A percentile compares a stretch with the other conserved stretches of the same genome.
Conservation (phyloP, 2,888 invertebrate genomes). For the Nowickia ferox region DNA sequence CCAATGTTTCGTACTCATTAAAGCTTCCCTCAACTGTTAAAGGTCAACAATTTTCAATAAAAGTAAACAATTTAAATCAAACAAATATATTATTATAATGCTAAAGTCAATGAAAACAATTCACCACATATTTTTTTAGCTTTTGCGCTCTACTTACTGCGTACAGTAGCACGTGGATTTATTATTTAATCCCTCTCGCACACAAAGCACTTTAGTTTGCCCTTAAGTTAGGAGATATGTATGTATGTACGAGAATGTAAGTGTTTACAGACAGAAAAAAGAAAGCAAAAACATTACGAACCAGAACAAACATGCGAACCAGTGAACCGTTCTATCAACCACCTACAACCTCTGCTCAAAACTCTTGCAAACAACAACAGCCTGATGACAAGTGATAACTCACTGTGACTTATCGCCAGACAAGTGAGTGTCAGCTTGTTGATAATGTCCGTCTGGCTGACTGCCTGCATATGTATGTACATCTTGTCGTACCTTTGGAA, state of each 20-base stretch:
- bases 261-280: background rate
- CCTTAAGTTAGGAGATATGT: too few relatives aligned
- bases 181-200: slow-evolving; percentile 61
- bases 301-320: slow-evolving; percentile 30
- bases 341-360: slow-evolving; percentile 54
- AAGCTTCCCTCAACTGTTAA: background rate
- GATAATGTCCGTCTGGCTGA: slow-evolving; percentile 41
- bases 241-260: too few relatives aligned
- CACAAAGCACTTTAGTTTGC: slow-evolving; percentile 28
- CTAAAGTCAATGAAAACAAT: slow-evolving; percentile 26
- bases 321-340: slow-evolving; percentile 46
- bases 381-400: slow-evolving; percentile 64
- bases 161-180: slow-evolving; percentile 70
- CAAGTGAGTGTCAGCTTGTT: slow-evolving; percentile 67
- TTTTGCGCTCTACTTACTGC: slow-evolving; percentile 57
- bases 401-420: slow-evolving; percentile 62
- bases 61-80: background rate
- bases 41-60: background rate
- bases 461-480: background rate
- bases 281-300: background rate
- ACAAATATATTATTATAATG: background rate
- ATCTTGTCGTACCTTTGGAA: slow-evolving; percentile 8
- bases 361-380: slow-evolving; percentile 34
- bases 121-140: background rate
- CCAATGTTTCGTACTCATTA: too few relatives aligned